Evolutionary conservation across 2,888 invertebrate genomes (phyloP).

Genomic region (Ormyrus pomaceus): DNA sequence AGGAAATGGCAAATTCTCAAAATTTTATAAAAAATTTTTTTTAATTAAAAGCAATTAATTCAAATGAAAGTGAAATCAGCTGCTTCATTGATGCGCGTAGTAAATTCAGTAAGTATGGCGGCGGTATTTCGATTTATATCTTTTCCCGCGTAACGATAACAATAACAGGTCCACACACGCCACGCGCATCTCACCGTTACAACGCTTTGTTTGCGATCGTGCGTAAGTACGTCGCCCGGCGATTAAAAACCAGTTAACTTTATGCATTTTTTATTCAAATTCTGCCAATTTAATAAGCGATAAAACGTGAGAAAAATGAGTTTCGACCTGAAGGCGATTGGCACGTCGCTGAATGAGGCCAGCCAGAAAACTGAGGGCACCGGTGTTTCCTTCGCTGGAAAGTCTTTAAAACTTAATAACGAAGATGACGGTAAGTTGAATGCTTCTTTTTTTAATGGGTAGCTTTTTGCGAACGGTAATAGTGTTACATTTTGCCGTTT

Average conservation of each 20-base stretch:
- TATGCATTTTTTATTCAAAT: neutral
- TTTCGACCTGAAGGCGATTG: conserved; percentile 79
- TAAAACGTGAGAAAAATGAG: conserved; percentile 70
- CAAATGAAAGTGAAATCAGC: neutral
- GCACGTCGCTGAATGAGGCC: conserved; percentile 66
- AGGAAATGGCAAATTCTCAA: no score
- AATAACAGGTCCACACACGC: neutral
- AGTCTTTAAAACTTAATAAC: conserved; percentile 86
- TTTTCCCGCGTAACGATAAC: conserved; percentile 46
- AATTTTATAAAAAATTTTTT: no score
- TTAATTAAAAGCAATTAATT: no score
- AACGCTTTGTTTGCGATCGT: conserved; percentile 31
- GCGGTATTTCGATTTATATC: conserved; percentile 28
- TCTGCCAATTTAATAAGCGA: no score
- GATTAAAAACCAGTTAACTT: neutral
- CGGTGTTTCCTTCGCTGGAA: conserved; percentile 90
- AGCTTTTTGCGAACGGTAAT: no score
- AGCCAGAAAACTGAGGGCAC: conserved; percentile 67
- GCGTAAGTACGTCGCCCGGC: neutral
- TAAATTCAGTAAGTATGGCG: conserved; percentile 23
- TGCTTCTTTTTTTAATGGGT: neutral
- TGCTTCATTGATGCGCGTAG: conserved; percentile 34
- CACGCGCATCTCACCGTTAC: conserved; percentile 1
- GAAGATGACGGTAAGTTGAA: conserved; percentile 84
- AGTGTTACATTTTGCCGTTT: no score